Percentiles rank a stretch among this genome's conserved stretches.
Evolutionary conservation across 2,113 vertebrate genomes (phyloP).

Genomic region (Sminthopsis crassicaudata): DNA sequence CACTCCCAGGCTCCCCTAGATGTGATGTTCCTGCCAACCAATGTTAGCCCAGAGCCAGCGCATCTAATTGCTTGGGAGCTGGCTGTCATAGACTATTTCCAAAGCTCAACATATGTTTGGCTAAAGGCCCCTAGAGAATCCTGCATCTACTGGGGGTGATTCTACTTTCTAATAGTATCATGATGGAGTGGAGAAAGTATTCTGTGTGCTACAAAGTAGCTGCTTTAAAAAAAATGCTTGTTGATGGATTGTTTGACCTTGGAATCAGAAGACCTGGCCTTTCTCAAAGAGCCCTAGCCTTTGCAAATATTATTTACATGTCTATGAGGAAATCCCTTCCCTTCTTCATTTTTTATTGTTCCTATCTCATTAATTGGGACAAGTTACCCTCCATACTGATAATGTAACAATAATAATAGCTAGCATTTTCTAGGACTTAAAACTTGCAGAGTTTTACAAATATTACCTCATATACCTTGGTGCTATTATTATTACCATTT

Average conservation of each 20-base stretch:
- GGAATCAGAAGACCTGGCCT: neutral
- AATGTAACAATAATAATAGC: neutral
- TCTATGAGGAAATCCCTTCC: neutral
- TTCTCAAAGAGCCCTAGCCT: neutral
- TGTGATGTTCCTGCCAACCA: neutral
- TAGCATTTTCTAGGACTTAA: neutral
- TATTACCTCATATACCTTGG: neutral
- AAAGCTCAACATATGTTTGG: neutral
- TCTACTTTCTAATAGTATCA: neutral
- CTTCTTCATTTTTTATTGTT: neutral
- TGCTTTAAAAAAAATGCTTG: neutral
- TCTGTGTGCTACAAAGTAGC: neutral
- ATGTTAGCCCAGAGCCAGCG: neutral
- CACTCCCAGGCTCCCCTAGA: neutral
- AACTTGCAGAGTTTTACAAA: neutral
- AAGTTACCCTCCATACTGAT: neutral
- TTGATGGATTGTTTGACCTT: neutral
- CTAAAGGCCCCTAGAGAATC: neutral
- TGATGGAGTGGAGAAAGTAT: neutral
- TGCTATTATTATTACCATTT: neutral
- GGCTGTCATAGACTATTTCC: neutral
- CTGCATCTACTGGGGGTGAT: neutral
- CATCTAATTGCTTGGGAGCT: neutral
- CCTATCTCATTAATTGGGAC: neutral
- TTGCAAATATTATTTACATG: neutral